Base-by-base conservation (phyloP, 2,113 vertebrate species). In the Grus americana region DNA sequence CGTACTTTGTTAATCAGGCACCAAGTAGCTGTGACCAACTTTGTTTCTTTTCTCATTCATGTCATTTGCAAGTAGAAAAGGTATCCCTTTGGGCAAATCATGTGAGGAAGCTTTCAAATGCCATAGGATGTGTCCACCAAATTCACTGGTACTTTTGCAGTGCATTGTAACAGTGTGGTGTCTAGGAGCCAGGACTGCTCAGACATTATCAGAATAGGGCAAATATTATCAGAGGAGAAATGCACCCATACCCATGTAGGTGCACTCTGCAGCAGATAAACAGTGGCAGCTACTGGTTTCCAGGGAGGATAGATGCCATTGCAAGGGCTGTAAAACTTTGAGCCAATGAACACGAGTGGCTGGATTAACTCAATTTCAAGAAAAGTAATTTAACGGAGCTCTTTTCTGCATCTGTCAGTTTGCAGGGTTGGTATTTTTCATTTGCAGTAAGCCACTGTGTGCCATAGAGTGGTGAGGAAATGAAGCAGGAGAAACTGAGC, bases 1-100 rank as follows among this genome's bases (percentile, higher is more conserved):
- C 54, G 79, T 46, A 57, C 67, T 91, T 91, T 94, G 38, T 95
- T 96, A 94, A 88, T 83, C 76, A 83, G 61, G 44, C 57, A 66
- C n/a, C 58, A 72, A 90, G 61, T 84, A 92, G n/a, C 76, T 46
- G 34, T 19, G 57, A 42, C 54, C 18, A 54, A 14, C 32, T 70
- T 74, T 63, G 23, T 52, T 95, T 72, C 42, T 86, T 82, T 82
- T 61, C 74, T 47, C 19, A 12, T 82, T 82, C 22, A 11, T 24
- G 38, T 29, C 18, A 19, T 76, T 65, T 86, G 32, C 16, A 83
- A 71, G 34, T 40, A 74, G 20, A 63, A 88, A 84, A 63, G 16
- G 20, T 38, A 94, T 67, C 34, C 9, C 7, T 91, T 32, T n/a
- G 30, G 46, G 20, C n/a, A 70, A 9, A 36, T 74, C 24, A 32